These are phyloP conservation scores for Eupithecia inturbata DNA, from an alignment of 2,888 invertebrate genomes.

Conservation along the genomic window DNA sequence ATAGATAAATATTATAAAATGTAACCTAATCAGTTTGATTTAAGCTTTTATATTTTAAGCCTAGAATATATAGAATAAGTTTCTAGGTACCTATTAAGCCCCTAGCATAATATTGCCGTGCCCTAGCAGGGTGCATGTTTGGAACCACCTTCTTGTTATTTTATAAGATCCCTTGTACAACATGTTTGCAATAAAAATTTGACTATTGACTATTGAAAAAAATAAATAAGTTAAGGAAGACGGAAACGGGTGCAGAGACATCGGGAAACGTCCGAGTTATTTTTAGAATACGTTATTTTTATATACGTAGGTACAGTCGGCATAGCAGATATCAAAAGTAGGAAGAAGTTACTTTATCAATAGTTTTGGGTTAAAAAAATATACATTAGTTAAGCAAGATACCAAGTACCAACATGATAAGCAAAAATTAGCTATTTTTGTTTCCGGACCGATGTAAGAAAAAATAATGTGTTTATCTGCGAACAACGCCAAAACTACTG, in stretches of 20 bases:
- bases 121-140: no score
- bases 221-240: not conserved
- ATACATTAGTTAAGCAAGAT: not conserved
- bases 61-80: no score
- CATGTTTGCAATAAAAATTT: no score
- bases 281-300: not conserved
- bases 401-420: not conserved
- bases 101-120: no score
- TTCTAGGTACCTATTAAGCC: no score
- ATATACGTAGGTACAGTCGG: not conserved
- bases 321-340: not conserved
- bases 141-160: no score
- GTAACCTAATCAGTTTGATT: no score
- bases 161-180: no score
- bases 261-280: not conserved
- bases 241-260: not conserved
- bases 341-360: not conserved
- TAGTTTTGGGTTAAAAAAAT: not conserved
- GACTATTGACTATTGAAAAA: no score
- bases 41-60: no score
- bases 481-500: no score
- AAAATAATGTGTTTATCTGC: not conserved
- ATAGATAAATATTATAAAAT: no score
- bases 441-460: not conserved
- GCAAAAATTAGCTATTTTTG: not conserved